These are phyloP conservation scores for Zapornia atra DNA, from an alignment of 2,113 vertebrate species.

Conservation along the genomic window DNA sequence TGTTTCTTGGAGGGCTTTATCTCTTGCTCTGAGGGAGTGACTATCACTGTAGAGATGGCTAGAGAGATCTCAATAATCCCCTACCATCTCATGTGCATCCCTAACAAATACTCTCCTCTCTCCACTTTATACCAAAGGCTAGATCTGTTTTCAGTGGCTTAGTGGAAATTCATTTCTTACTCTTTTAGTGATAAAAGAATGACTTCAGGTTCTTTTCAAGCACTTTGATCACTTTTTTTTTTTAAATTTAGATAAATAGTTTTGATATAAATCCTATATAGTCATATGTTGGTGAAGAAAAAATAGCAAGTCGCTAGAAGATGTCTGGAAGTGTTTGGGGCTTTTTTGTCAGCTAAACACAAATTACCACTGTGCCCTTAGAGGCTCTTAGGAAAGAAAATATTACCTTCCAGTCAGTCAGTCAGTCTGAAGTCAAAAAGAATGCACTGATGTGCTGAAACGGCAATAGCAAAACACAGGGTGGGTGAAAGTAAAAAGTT, in stretches of 20 bases:
- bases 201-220: not conserved
- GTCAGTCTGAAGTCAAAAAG: conserved; percentile 45
- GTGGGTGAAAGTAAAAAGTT: not conserved
- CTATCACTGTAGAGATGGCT: conserved; percentile 5
- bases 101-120: not conserved
- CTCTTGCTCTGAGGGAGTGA: not conserved
- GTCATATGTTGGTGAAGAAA: not conserved
- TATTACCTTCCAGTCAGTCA: not conserved
- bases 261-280: not conserved
- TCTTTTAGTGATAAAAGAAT: not conserved
- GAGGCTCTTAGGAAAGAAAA: conserved; percentile 11
- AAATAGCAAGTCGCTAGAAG: not conserved
- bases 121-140: not conserved
- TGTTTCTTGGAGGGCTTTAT: not conserved
- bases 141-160: not conserved
- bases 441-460: conserved; percentile 1
- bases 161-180: not conserved
- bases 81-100: not conserved
- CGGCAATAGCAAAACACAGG: not conserved
- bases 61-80: not conserved
- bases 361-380: not conserved
- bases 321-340: not conserved
- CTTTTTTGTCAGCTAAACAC: not conserved
- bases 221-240: not conserved
- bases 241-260: not conserved